Base-by-base conservation (phyloP, 2,797 vertebrate genomes). In the Danio aesculapii region DNA sequence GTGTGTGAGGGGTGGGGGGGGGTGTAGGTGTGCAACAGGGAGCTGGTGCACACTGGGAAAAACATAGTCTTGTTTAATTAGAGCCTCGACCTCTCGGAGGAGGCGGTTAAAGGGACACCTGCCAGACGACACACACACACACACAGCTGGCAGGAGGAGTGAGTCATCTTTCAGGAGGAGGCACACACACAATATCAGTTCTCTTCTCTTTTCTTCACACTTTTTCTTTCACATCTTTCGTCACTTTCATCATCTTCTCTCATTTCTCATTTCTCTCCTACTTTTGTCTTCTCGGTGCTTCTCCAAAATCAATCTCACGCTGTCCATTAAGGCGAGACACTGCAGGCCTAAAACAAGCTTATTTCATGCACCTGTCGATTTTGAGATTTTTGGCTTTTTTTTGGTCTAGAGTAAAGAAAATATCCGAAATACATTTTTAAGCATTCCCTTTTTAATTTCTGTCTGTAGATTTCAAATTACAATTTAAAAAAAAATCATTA, bases 11-110 rank as follows among this genome's bases (percentile, higher is more conserved):
- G 44, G 55, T 21, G 55, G 41, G 67, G 50, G 52, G 44, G 55
- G 44, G 55, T 59, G 77, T 50, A 14, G 57, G 30, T 77, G 47
- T 75, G 46, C 49, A 75, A 59, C 2, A 17, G 63, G 75, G 6
- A 43, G 47, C 21, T 46, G 47, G 21, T 71, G 57, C 57, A 79
- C 57, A 79, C 67, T 62, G 67, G 13, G 67, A 70, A 62, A 79
- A 71, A 71, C 66, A 79, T 16, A 71, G 67, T 62, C 55, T 70
- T 61, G 67, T 79, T 79, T 79, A 71, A 71, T 79, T 71, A 79
- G 39, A 70, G 49, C 57, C 46, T 79, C 57, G 46, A 62, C 30
- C 47, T 79, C 77, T 71, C 47, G 14, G 53, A 59, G 63, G 69
- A 73, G 53, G 71, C 8, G 6, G 57, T 58, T 68, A 75, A 58